phyloP scores from a whole-genome alignment of 2,888 invertebrate genomes.

The Plagodis pulveraria region DNA sequence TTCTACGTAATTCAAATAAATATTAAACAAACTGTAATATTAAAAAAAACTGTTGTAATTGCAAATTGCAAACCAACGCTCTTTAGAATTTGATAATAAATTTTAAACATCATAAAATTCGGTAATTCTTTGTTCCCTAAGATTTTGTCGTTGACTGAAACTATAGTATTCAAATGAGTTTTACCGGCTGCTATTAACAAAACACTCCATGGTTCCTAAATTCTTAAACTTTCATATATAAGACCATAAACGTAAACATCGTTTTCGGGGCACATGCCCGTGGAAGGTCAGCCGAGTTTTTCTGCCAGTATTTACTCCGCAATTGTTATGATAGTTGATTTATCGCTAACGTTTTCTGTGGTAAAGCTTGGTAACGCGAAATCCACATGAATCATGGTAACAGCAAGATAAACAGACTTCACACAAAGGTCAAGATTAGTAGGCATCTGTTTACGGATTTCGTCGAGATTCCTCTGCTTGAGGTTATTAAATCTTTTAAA shows the following conservation, averaged over 20 bases:
- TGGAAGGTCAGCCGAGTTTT: constrained; percentile 53
- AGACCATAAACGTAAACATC: constrained; percentile 31
- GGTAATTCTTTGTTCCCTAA: background rate
- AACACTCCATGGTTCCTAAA: background rate
- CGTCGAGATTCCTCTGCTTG: constrained; percentile 7
- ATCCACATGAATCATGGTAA: constrained; percentile 59
- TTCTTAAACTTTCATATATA: constrained; percentile 17
- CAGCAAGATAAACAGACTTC: constrained; percentile 57
- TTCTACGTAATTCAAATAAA: too few species aligned
- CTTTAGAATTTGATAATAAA: too few species aligned
- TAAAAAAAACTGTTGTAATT: too few species aligned
- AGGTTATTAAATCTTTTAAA: background rate
- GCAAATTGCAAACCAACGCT: too few species aligned
- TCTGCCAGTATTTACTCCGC: constrained; percentile 56
- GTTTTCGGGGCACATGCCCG: constrained; percentile 39
- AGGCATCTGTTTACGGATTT: constrained; percentile 43
- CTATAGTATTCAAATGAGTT: too few species aligned
- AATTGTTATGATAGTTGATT: constrained; percentile 74
- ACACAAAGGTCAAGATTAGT: constrained; percentile 53
- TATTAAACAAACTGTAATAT: too few species aligned
- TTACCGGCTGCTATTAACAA: background rate
- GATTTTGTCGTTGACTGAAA: background rate
- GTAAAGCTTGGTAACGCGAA: constrained; percentile 38
- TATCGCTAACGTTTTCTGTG: constrained; percentile 65
- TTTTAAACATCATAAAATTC: too few species aligned